Conservation (phyloP, 1,140 invertebrate species). For the Micrasema minimum region DNA sequence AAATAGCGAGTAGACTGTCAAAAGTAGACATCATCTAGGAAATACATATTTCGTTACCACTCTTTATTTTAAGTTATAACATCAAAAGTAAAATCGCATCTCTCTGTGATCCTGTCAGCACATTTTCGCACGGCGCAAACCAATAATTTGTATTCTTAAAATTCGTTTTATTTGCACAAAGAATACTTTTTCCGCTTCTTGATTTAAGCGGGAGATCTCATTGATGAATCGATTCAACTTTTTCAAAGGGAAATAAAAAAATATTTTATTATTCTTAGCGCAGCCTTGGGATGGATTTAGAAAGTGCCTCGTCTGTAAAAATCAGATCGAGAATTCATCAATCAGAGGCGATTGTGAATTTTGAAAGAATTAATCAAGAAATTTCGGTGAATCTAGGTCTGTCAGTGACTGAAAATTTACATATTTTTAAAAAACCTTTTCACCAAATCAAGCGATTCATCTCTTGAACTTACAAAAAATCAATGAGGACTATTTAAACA, state of each 20-base stretch:
- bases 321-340: conserved; percentile 14
- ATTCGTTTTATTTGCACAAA: conserved; percentile 43
- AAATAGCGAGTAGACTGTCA: no score
- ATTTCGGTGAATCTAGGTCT: not conserved
- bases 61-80: no score
- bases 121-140: conserved; percentile 25
- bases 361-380: conserved; percentile 17
- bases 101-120: no score
- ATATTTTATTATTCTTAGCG: not conserved
- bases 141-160: not conserved
- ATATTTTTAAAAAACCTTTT: no score
- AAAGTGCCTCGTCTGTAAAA: not conserved
- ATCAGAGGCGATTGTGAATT: conserved; percentile 19
- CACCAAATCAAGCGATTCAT: no score
- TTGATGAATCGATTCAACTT: conserved; percentile 49
- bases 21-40: no score
- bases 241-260: conserved; percentile 14
- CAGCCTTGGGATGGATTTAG: conserved; percentile 9
- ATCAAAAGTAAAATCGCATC: no score
- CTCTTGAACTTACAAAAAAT: no score
- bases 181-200: conserved; percentile 35
- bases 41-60: no score
- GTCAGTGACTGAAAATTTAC: no score
- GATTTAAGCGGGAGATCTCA: conserved; percentile 22
- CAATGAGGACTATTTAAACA: no score